A percentile compares a stretch with the other conserved stretches of the same genome.
phyloP scores from a whole-genome alignment of 2,797 vertebrate genomes.

The Loriculus beryllinus region DNA sequence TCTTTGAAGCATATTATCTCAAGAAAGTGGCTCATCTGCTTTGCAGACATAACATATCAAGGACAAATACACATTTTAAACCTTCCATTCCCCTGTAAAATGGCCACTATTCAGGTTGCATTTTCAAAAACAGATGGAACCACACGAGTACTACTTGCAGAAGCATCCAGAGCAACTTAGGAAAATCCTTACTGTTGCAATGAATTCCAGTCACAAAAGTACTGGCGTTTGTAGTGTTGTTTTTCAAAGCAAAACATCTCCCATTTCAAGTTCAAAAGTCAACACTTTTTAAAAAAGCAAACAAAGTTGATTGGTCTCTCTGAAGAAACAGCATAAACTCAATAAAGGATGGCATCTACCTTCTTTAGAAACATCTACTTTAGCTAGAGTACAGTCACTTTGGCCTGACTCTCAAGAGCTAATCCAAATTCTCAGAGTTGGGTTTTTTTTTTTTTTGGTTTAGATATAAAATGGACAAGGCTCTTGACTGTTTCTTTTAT shows the following conservation, averaged over 20 bases:
- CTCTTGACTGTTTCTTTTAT: not conserved
- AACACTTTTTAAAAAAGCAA: not conserved
- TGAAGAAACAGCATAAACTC: not conserved
- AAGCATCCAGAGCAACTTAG: not conserved
- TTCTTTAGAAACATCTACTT: not conserved
- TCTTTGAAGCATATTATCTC: not conserved
- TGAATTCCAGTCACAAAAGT: not conserved
- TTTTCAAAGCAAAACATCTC: not conserved
- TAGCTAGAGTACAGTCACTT: not conserved
- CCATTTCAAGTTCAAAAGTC: not conserved
- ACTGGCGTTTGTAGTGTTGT: rapidly evolving
- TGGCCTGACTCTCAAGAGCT: not conserved
- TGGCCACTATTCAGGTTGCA: too few relatives aligned
- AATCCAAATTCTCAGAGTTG: not conserved
- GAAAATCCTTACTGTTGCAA: not conserved
- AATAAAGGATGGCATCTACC: not conserved
- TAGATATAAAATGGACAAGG: not conserved
- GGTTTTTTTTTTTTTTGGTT: not conserved
- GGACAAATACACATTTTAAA: not conserved
- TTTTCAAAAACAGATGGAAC: not conserved
- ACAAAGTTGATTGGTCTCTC: not conserved
- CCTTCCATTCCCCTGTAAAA: not conserved
- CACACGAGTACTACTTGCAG: rapidly evolving
- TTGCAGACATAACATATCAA: not conserved
- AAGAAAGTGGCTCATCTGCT: not conserved